Conservation (phyloP, 2,113 vertebrate genomes). For the Picathartes gymnocephalus region DNA sequence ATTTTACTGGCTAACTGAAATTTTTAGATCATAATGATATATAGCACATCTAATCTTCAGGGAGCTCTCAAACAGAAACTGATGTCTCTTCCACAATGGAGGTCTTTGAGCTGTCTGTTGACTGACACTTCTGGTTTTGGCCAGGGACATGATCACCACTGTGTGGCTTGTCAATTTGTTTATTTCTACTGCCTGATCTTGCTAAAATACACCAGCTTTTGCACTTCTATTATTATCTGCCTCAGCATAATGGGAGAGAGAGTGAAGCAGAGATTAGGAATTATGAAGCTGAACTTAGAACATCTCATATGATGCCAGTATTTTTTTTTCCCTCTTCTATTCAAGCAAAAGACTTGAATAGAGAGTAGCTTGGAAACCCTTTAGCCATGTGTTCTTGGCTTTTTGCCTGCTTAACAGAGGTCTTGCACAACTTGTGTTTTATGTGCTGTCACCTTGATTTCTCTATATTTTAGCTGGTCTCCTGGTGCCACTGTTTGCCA, state of each 20-base stretch:
- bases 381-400: background rate
- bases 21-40: background rate
- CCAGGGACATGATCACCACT: background rate
- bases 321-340: background rate
- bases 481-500: slow-evolving; percentile 37
- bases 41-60: background rate
- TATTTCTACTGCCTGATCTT: background rate
- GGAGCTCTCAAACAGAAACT: background rate
- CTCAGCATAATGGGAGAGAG: background rate
- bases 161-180: background rate
- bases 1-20: background rate
- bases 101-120: background rate
- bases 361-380: background rate
- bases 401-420: background rate
- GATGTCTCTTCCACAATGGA: background rate
- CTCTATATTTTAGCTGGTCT: slow-evolving; percentile 35
- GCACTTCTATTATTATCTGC: background rate
- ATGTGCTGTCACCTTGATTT: slow-evolving; percentile 32
- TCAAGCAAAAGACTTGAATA: background rate
- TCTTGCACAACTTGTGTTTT: slow-evolving; percentile 32
- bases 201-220: background rate
- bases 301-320: background rate
- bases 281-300: background rate
- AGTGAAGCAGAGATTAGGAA: background rate
- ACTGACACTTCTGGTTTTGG: background rate